Evolutionary conservation across 2,113 vertebrate species (phyloP).

Genomic region (Pogonocichla stellata): DNA sequence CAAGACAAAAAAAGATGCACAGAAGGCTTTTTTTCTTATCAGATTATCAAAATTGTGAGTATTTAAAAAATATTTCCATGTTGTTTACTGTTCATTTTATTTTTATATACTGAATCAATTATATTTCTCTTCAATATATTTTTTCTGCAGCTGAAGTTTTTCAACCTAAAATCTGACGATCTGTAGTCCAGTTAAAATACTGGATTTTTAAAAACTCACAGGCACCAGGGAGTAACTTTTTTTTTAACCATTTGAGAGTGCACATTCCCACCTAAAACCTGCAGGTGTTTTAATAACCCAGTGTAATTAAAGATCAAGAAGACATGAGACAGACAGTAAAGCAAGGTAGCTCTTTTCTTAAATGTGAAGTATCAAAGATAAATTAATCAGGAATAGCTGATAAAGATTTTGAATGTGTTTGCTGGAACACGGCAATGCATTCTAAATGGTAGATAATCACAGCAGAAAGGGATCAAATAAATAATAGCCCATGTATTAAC

Average conservation of each 20-base stretch:
- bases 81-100: neutral
- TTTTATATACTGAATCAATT: neutral
- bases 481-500: neutral
- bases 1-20: neutral
- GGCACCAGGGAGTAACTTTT: neutral
- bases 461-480: neutral
- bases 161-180: neutral
- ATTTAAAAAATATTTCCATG: neutral
- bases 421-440: neutral
- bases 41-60: neutral
- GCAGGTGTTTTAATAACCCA: neutral
- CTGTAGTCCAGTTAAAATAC: neutral
- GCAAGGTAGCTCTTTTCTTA: neutral
- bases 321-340: neutral
- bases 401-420: neutral
- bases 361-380: neutral
- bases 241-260: neutral
- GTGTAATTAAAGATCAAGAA: neutral
- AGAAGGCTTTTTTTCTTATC: neutral
- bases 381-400: neutral
- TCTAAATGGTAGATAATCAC: neutral
- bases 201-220: neutral
- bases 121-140: neutral
- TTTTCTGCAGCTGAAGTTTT: neutral
- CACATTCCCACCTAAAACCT: neutral